These are phyloP conservation scores for Cryptomyrus ogoouensis DNA, from an alignment of 2,113 vertebrate genomes.

Conservation along the genomic window DNA sequence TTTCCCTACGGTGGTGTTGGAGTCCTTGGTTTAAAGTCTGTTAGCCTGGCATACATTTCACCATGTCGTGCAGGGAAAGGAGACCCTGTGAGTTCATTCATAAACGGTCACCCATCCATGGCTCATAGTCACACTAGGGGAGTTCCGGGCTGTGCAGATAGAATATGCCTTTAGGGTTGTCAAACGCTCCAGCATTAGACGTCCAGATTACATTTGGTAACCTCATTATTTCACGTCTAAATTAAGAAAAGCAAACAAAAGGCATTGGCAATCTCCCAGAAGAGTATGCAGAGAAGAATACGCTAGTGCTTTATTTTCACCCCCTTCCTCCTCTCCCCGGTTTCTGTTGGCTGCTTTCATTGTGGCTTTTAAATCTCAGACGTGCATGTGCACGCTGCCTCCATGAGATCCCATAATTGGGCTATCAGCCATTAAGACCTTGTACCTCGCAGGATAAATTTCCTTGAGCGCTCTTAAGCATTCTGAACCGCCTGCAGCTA, in stretches of 20 bases:
- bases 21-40: background rate
- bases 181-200: background rate
- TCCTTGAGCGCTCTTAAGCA: constrained; percentile 22
- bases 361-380: constrained; percentile 6
- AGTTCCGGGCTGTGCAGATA: background rate
- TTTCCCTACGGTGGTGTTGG: background rate
- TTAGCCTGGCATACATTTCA: background rate
- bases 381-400: background rate
- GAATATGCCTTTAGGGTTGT: background rate
- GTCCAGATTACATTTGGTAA: background rate
- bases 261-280: background rate
- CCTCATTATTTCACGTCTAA: background rate
- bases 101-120: background rate
- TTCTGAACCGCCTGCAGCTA: constrained; percentile 31
- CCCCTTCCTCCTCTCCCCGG: background rate
- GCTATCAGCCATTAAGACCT: constrained; percentile 34
- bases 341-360: background rate
- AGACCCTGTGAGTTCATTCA: background rate
- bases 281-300: background rate
- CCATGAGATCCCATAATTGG: constrained; percentile 21
- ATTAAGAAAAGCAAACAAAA: background rate
- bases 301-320: background rate
- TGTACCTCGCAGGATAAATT: constrained; percentile 35
- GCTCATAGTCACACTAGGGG: background rate
- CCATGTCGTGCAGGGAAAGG: background rate